Base-by-base conservation (phyloP, 2,797 vertebrate genomes). In the Fistularia tabacaria region DNA sequence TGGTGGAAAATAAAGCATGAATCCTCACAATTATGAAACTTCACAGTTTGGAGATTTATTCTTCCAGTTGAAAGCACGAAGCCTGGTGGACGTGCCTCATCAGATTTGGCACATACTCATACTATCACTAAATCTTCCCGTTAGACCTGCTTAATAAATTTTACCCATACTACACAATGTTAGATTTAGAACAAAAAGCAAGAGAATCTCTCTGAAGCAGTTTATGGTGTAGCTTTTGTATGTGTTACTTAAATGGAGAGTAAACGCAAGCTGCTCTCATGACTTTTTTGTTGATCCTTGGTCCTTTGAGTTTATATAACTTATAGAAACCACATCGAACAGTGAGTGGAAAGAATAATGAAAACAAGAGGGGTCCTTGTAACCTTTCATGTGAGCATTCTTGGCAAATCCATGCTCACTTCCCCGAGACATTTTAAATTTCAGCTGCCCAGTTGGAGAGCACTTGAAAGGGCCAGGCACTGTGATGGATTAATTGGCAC, bases 381-480 rank as follows among this genome's bases (percentile, higher is more conserved):
- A 76, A 78, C 73, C 68, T 81, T 80, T 80, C 76, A 77, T 86
- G 80, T 82, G 60, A 77, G 70, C 58, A 73, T 79, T 84, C 71
- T 81, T 82, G 69, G 73, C 73, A 73, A 74, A 64, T 70, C 63
- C 59, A 36, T 44, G 48, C 68, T 64, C 69, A 73, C 69, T 72
- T 82, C 64, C 63, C 44, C 53, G 50, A 68, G 69, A 80, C 62
- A 66, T 76, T 78, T 77, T 54, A 54, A 52, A 67, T 73, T 73
- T 73, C 52, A 64, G 55, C 59, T 64, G 61, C 65, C 65, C 55
- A 13, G 66, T 64, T 71, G 65, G 73, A 71, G 54, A 70, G 66
- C 54, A 60, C 59, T 73, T 74, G 64, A 77, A 73, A 71, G 69
- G 46, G 14, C 62, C 54, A 15, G 51, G 37, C 47, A 50, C 63